A percentile compares a stretch with the other conserved stretches of the same genome.
phyloP scores from a whole-genome alignment of 2,797 vertebrate species.

The Adrianichthys oophorus region DNA sequence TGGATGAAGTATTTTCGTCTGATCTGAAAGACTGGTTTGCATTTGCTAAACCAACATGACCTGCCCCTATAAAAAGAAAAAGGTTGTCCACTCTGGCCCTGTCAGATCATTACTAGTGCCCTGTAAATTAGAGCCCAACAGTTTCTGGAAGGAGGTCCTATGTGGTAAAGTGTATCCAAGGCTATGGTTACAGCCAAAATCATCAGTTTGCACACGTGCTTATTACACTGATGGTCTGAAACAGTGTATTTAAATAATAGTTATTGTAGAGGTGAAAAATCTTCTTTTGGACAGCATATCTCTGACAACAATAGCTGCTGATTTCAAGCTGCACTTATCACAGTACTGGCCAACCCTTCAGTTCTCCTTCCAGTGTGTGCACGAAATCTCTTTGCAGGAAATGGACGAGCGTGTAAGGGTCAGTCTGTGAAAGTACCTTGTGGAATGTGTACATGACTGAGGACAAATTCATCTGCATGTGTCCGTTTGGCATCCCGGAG shows the following conservation, averaged over 20 bases:
- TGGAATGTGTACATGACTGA: background rate
- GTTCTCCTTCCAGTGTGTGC: conserved; percentile 10
- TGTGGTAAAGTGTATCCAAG: conserved; percentile 16
- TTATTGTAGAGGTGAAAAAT: conserved; percentile 42
- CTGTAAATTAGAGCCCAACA: background rate
- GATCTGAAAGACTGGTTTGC: no score
- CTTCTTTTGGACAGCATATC: conserved; percentile 23
- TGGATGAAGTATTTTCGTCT: no score
- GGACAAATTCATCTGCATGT: conserved; percentile 3
- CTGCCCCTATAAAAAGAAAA: no score
- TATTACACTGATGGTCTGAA: conserved; percentile 40
- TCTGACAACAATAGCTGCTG: conserved; percentile 46
- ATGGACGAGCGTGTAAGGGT: conserved; percentile 1
- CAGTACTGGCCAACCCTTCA: conserved; percentile 8
- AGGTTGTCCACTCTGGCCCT: background rate
- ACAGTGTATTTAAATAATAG: conserved; percentile 40
- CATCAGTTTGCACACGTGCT: conserved; percentile 33
- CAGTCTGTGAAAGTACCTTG: background rate
- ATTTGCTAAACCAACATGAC: no score
- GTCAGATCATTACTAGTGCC: background rate
- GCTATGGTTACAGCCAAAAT: conserved; percentile 18
- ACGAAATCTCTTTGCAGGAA: conserved; percentile 12
- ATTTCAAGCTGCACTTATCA: conserved; percentile 40
- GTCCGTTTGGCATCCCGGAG: conserved; percentile 15
- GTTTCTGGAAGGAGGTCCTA: conserved; percentile 1